Evolutionary conservation across 2,888 invertebrate genomes (phyloP).

Genomic region (Rhaphigaster nebulosa): DNA sequence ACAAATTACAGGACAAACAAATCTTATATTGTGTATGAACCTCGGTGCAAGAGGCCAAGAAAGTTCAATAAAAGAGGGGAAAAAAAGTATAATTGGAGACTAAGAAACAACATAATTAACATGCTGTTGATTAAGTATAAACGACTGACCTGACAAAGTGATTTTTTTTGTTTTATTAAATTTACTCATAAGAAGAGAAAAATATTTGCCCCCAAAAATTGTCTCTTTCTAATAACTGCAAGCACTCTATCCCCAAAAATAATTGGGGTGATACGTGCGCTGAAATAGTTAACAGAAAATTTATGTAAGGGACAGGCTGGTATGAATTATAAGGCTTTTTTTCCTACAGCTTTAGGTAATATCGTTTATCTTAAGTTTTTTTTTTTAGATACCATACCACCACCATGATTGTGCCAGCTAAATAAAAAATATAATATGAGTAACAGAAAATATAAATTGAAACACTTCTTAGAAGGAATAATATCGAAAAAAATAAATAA

Average conservation of each 20-base stretch:
- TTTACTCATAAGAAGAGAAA: neutral
- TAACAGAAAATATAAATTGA: neutral
- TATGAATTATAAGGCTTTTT: neutral
- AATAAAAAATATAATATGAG: too few relatives aligned
- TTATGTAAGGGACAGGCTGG: neutral
- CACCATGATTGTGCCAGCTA: too few relatives aligned
- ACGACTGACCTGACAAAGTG: conserved; percentile 16
- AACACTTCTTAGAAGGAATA: neutral
- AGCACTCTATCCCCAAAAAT: neutral
- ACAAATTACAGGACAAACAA: conserved; percentile 2
- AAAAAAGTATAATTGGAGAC: neutral
- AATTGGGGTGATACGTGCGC: conserved; percentile 2
- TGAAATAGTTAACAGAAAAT: conserved; percentile 13
- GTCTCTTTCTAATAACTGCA: neutral
- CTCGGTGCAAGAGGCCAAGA: neutral
- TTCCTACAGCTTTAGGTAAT: neutral
- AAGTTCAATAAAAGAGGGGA: neutral
- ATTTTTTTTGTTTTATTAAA: neutral
- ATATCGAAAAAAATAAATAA: too few relatives aligned
- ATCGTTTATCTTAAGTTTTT: too few relatives aligned
- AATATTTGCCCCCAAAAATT: neutral
- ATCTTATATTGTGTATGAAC: neutral
- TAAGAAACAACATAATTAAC: conserved; percentile 8
- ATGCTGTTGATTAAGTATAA: conserved; percentile 15
- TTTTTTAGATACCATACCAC: too few relatives aligned